Base-by-base conservation (phyloP, 2,888 invertebrate species). In the Cheilosia urbana region DNA sequence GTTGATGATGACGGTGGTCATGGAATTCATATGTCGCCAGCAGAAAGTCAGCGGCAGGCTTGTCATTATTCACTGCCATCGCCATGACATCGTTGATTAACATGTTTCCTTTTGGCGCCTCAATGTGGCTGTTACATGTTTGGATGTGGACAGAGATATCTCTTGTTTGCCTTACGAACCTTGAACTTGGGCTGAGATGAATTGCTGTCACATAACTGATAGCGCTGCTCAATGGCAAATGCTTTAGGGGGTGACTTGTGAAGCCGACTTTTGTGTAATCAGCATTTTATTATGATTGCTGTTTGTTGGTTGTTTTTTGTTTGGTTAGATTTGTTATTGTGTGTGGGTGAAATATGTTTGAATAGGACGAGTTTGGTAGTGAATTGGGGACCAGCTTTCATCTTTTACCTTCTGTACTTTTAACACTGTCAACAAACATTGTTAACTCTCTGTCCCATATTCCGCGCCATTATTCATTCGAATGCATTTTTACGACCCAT, bases 121-220 rank as follows among this genome's bases (percentile, higher is more conserved):
- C 53, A 17, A 57, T 34, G 11, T 49, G 13, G 21, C 24, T 17
- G 5, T 21, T 9, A 47, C 19, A 19, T 47, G 9, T 11, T 21
- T 6, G 47, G 17, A 9, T 9, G 17, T 6, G 17, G 17, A 45
- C n/a, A 2, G 6, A 45, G 6, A 47, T 19, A 24, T 24, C 21
- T 55, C 15, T 55, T 62, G 62, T 73, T 45, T 57, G 37, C 63
- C 11, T 37, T 40, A 57, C 45, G 13, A 69, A 34, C 77, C 77
- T 53, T 77, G 69, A 69, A 60, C 60, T 53, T 51, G 40, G 60
- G 11, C 62, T 77, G 11, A 60, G 68, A 69, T 63, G 77, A 42
- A 37, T 24, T 40, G 40, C 13, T 53, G 37, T 37, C 37, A 69
- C 40, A 53, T 19, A 69, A 77, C 27, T 69, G 45, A 57, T 62